These are phyloP conservation scores for Achlya flavicornis DNA, from an alignment of 2,888 invertebrate species.

Conservation along the genomic window DNA sequence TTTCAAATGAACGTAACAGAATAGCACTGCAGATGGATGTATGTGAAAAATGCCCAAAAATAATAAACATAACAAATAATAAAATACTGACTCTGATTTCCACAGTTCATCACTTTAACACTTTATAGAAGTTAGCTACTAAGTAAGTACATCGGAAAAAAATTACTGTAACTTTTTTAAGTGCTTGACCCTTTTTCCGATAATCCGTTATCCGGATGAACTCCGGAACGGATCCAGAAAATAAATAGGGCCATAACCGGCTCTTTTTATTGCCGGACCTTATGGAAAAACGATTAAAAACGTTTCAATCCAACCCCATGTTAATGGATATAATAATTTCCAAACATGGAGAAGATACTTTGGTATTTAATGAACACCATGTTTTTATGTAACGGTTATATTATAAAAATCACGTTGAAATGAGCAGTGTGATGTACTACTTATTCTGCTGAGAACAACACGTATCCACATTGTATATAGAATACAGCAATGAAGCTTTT, in stretches of 20 bases:
- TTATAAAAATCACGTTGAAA: no score
- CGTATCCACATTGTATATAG: no score
- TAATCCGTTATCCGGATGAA: slow-evolving; percentile 11
- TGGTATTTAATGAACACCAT: not conserved
- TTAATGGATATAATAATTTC: not conserved
- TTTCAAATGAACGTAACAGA: no score
- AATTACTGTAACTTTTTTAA: not conserved
- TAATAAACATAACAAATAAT: not conserved
- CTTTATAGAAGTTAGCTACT: not conserved
- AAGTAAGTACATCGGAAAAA: not conserved
- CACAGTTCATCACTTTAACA: not conserved
- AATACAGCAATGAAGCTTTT: no score
- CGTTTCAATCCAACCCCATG: not conserved
- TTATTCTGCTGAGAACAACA: no score
- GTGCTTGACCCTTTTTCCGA: slow-evolving; percentile 9
- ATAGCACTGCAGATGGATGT: no score
- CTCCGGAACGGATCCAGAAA: slow-evolving; percentile 10
- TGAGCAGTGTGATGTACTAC: no score
- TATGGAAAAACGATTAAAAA: slow-evolving; percentile 13
- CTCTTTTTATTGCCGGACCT: slow-evolving; percentile 6
- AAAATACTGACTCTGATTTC: not conserved
- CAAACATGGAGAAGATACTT: slow-evolving; percentile 4
- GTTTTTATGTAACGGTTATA: no score
- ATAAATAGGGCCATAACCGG: slow-evolving; percentile 13
- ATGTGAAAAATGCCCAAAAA: not conserved